Percentiles rank a stretch among this genome's conserved stretches.
These are phyloP conservation scores for Tragelaphus scriptus DNA, from an alignment of 2,113 vertebrate species.

Conservation along the genomic window DNA sequence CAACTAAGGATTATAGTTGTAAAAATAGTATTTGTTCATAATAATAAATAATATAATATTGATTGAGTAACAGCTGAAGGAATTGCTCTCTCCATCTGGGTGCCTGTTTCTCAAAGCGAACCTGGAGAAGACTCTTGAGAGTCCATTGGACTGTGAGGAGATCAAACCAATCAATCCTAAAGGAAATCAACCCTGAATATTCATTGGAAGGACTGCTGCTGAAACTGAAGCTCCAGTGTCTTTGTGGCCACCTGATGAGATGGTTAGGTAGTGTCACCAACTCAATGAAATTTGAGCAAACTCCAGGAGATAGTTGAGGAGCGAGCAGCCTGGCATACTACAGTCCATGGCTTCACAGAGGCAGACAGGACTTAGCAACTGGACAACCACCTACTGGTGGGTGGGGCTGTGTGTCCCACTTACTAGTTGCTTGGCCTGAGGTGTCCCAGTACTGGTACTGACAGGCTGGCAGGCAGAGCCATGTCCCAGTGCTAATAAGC, in stretches of 20 bases:
- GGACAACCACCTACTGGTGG: not conserved
- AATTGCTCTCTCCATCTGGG: not conserved
- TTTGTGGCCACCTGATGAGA: not conserved
- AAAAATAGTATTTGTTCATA: not conserved
- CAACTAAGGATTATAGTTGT: not conserved
- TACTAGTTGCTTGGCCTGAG: not conserved
- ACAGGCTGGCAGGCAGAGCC: not conserved
- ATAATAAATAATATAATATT: conserved; percentile 4
- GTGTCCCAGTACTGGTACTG: not conserved
- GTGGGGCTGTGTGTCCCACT: not conserved
- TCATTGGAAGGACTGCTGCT: not conserved
- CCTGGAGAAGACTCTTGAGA: not conserved
- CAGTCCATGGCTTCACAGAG: not conserved
- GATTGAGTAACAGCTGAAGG: not conserved
- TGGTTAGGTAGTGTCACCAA: not conserved
- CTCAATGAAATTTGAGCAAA: not conserved
- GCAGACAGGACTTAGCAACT: not conserved
- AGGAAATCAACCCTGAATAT: not conserved
- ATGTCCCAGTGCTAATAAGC: not conserved
- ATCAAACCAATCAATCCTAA: not conserved
- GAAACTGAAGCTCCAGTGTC: not conserved
- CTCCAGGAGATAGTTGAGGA: not conserved
- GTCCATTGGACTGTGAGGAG: not conserved
- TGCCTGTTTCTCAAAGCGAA: conserved; percentile 6
- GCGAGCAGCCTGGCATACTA: not conserved